These are phyloP conservation scores for Petroica traversi DNA, from an alignment of 2,113 vertebrate genomes.

Conservation along the genomic window DNA sequence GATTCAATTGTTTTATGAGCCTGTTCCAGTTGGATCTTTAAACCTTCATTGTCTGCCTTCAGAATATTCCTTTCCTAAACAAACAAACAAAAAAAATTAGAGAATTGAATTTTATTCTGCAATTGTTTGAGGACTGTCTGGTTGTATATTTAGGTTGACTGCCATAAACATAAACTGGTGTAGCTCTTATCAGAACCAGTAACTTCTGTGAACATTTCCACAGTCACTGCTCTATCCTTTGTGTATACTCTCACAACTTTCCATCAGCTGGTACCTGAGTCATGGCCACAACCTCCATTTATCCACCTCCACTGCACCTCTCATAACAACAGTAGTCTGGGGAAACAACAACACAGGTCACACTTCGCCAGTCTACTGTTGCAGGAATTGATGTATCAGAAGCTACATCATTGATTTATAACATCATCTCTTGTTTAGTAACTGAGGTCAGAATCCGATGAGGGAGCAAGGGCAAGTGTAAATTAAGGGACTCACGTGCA, in stretches of 20 bases:
- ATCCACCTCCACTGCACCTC: background rate
- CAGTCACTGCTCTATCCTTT: background rate
- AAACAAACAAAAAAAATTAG: background rate
- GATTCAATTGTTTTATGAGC: constrained; percentile 87
- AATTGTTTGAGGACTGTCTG: background rate
- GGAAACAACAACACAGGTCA: background rate
- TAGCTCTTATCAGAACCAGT: background rate
- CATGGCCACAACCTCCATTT: background rate
- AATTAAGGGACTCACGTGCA: background rate
- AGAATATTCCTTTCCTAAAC: constrained; percentile 87
- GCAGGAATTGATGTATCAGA: background rate
- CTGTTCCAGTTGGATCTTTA: constrained; percentile 86
- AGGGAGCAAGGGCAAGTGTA: background rate
- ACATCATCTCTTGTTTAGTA: background rate
- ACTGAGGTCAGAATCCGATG: background rate
- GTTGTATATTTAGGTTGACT: background rate
- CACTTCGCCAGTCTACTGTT: background rate
- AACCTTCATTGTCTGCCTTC: constrained; percentile 84
- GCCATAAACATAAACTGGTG: background rate
- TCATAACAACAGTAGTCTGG: background rate
- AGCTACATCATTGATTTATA: background rate
- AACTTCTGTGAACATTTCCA: background rate
- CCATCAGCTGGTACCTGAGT: background rate
- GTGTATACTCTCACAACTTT: background rate
- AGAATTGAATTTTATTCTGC: background rate